Conservation (phyloP, 1,140 invertebrate genomes). For the Macrostomum lignano region DNA sequence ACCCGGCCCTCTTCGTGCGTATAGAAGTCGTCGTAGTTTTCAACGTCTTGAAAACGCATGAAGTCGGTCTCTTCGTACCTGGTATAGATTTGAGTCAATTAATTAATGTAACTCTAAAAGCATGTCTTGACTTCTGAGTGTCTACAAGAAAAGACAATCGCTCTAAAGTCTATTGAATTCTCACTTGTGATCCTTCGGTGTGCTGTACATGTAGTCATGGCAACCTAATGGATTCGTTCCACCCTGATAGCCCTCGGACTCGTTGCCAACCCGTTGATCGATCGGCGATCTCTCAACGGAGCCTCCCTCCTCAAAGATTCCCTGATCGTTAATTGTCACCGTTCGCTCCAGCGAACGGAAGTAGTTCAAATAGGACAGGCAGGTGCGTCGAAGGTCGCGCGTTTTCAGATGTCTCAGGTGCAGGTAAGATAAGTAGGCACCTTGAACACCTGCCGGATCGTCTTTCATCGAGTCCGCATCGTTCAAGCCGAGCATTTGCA, state of each 20-base stretch:
- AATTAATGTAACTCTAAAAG: no score
- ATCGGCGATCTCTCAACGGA: conserved; percentile 11
- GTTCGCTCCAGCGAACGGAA: conserved; percentile 27
- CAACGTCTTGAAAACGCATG: conserved; percentile 21
- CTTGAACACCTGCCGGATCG: conserved; percentile 15
- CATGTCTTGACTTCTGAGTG: no score
- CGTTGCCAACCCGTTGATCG: neutral
- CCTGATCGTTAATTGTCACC: conserved; percentile 24
- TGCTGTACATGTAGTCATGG: conserved; percentile 24
- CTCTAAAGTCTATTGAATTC: no score
- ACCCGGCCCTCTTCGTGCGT: conserved; percentile 18
- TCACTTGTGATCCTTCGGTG: conserved; percentile 15
- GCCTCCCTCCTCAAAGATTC: conserved; percentile 16
- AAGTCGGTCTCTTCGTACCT: conserved; percentile 23
- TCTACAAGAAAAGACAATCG: no score
- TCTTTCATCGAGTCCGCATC: conserved; percentile 18
- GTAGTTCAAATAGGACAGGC: conserved; percentile 24
- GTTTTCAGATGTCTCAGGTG: conserved; percentile 21
- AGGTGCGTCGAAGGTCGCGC: conserved; percentile 19
- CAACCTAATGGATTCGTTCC: conserved; percentile 10
- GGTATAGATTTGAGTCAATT: no score
- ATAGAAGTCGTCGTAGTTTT: conserved; percentile 29
- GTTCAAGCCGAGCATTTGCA: conserved; percentile 24
- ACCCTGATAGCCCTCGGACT: neutral
- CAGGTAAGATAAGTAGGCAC: conserved; percentile 21